Percentiles rank a stretch among this genome's conserved stretches.
Evolutionary conservation across 2,797 vertebrate genomes (phyloP).

Genomic region (Lutjanus campechanus): DNA sequence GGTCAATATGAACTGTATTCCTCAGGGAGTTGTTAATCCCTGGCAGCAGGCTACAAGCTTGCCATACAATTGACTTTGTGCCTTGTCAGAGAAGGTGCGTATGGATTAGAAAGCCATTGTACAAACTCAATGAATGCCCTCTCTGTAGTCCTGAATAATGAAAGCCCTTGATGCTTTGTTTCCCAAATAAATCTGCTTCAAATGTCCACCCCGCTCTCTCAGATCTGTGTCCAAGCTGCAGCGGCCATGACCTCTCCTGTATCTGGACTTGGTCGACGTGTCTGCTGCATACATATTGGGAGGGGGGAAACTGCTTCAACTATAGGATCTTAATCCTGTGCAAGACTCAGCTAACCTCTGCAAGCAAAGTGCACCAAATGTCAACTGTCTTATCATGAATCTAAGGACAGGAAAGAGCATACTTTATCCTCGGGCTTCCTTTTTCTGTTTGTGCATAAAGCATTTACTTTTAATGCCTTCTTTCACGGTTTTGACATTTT

Average conservation of each 20-base stretch:
- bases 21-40: conserved; percentile 62
- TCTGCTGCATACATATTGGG: conserved; percentile 10
- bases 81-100: conserved; percentile 64
- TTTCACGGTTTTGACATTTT: not conserved
- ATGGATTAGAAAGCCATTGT: conserved; percentile 69
- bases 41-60: conserved; percentile 56
- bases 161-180: conserved; percentile 67
- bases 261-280: conserved; percentile 6
- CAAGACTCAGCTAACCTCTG: conserved; percentile 11
- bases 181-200: conserved; percentile 62
- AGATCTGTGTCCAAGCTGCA: conserved; percentile 58
- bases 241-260: conserved; percentile 41
- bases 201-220: conserved; percentile 42
- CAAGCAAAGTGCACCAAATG: conserved; percentile 13
- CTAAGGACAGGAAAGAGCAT: not conserved
- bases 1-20: conserved; percentile 35
- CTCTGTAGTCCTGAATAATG: conserved; percentile 64
- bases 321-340: not conserved
- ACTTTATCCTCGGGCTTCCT: not conserved
- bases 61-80: conserved; percentile 67
- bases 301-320: not conserved
- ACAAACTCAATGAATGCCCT: conserved; percentile 65
- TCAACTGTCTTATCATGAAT: conserved; percentile 12
- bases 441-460: not conserved
- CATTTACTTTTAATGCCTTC: not conserved